Evolutionary conservation across 2,888 invertebrate species (phyloP).

Genomic region (Chirona hameri): DNA sequence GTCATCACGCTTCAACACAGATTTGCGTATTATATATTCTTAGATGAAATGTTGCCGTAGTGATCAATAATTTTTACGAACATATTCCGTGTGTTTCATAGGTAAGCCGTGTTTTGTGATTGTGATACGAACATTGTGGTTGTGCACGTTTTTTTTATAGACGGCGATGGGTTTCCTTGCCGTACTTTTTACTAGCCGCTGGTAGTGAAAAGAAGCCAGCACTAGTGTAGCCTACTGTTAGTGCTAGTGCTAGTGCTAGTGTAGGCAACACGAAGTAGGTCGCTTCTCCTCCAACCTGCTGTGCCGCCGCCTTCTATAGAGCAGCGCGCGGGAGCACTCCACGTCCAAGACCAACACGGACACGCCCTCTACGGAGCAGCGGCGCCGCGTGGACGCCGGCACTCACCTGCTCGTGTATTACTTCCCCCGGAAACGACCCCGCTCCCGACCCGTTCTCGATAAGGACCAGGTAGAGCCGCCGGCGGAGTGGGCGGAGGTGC

Average conservation of each 20-base stretch:
- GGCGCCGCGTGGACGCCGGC: not conserved
- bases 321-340: not conserved
- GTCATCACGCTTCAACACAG: too few species aligned
- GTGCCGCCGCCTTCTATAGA: not conserved
- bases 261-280: not conserved
- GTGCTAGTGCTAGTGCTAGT: not conserved
- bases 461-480: not conserved
- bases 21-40: too few species aligned
- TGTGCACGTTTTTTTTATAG: too few species aligned
- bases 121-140: too few species aligned
- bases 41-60: too few species aligned
- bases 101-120: too few species aligned
- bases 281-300: not conserved
- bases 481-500: not conserved
- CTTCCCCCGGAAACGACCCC: not conserved
- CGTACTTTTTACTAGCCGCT: too few species aligned
- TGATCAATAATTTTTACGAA: too few species aligned
- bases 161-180: too few species aligned
- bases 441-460: not conserved
- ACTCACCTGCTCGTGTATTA: slow-evolving; percentile 9
- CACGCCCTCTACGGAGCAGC: slow-evolving; percentile 1
- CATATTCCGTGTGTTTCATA: too few species aligned
- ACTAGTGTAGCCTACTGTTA: too few species aligned
- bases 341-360: not conserved
- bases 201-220: too few species aligned